Conservation (phyloP, 2,888 invertebrate genomes). For the Andrena hattorfiana region DNA sequence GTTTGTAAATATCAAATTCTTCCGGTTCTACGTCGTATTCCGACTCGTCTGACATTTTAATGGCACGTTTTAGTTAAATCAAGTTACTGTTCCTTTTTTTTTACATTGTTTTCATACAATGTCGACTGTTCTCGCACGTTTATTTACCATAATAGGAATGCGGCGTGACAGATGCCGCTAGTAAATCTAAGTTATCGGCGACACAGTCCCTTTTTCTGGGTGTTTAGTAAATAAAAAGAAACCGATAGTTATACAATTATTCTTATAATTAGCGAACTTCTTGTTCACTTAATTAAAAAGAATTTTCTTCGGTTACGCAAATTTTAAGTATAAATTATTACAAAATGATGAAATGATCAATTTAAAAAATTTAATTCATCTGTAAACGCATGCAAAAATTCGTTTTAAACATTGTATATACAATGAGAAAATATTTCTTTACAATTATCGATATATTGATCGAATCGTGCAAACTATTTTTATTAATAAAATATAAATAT, state of each 20-base stretch:
- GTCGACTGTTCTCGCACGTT: conserved; percentile 45
- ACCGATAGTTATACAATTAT: background rate
- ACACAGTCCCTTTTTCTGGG: background rate
- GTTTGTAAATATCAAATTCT: conserved; percentile 90
- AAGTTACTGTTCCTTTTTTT: conserved; percentile 46
- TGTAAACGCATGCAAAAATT: no score
- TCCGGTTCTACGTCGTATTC: conserved; percentile 87
- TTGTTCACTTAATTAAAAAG: no score
- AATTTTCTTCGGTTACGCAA: no score
- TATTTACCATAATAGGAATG: conserved; percentile 45
- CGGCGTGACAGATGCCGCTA: conserved; percentile 56
- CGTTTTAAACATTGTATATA: no score
- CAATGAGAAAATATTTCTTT: background rate
- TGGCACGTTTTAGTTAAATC: conserved; percentile 45
- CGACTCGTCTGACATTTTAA: conserved; percentile 87
- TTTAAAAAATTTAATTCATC: no score
- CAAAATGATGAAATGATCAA: no score
- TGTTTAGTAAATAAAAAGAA: background rate
- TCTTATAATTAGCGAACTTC: no score
- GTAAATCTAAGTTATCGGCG: conserved; percentile 19
- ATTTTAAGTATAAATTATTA: no score
- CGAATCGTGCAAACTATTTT: background rate
- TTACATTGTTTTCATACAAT: conserved; percentile 55
- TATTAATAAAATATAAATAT: background rate
- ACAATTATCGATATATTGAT: background rate